phyloP scores from a whole-genome alignment of 1,140 invertebrate species.

The Psilanteris sp. region DNA sequence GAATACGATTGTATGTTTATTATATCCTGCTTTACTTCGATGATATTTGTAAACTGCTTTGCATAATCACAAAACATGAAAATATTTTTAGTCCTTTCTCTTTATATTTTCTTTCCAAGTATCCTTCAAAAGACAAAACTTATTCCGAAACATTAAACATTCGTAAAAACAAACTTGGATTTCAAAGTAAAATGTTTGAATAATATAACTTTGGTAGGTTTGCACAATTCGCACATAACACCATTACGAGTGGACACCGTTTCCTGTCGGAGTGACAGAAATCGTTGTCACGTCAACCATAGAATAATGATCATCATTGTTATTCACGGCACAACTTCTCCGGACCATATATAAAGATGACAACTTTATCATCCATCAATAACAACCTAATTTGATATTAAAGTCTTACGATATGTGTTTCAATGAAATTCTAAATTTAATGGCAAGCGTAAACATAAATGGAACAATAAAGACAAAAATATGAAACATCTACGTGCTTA shows the following conservation, averaged over 20 bases:
- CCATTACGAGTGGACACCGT: conserved; percentile 47
- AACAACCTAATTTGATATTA: conserved; percentile 51
- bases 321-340: conserved; percentile 46
- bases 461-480: too few relatives aligned
- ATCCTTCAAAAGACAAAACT: conserved; percentile 6
- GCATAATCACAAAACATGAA: conserved; percentile 1
- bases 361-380: conserved; percentile 55
- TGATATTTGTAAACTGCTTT: conserved; percentile 37
- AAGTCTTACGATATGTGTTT: conserved; percentile 25
- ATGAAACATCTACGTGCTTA: too few relatives aligned
- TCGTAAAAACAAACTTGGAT: conserved; percentile 32
- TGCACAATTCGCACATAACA: conserved; percentile 41
- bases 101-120: conserved; percentile 2
- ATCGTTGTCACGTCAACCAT: conserved; percentile 48
- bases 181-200: conserved; percentile 38
- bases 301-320: conserved; percentile 49
- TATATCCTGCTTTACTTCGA: conserved; percentile 11
- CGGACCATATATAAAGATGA: conserved; percentile 41
- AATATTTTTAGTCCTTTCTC: conserved; percentile 2
- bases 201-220: conserved; percentile 39
- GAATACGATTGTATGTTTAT: conserved; percentile 22
- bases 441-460: too few relatives aligned
- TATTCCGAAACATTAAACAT: conserved; percentile 10
- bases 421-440: too few relatives aligned
- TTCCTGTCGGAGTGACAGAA: conserved; percentile 46